Conservation (phyloP, 2,113 vertebrate genomes). For the Ceuthmochares aereus region DNA sequence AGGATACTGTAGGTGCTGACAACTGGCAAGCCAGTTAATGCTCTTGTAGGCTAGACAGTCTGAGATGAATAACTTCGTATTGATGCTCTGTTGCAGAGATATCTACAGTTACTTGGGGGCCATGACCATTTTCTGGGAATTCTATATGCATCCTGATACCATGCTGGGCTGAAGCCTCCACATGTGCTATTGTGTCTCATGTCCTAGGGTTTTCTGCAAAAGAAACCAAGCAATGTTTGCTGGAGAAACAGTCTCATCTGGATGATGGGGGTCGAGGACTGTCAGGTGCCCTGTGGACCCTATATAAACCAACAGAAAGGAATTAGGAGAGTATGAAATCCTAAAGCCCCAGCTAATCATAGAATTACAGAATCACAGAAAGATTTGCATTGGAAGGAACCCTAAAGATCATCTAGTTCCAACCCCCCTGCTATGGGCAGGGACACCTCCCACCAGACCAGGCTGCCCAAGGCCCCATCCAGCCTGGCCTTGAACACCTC, state of each 20-base stretch:
- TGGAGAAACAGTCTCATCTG: neutral
- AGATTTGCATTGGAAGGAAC: too few species aligned
- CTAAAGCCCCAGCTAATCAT: neutral
- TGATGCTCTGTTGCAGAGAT: neutral
- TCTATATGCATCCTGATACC: neutral
- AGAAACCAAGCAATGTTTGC: neutral
- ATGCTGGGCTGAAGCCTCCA: neutral
- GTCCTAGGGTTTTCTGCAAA: neutral
- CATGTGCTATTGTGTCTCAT: neutral
- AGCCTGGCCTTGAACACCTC: too few species aligned
- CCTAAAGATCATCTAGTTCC: too few species aligned
- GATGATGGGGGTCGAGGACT: neutral
- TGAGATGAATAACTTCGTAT: neutral
- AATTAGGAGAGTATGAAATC: neutral
- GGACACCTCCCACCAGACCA: too few species aligned
- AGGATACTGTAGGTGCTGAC: neutral
- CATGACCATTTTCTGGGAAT: neutral
- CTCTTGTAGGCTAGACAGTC: neutral
- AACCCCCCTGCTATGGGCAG: too few species aligned
- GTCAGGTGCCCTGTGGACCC: fast-evolving
- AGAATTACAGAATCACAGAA: neutral
- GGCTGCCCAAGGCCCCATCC: too few species aligned
- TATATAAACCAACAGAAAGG: neutral
- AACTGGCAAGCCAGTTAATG: neutral
- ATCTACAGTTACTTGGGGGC: neutral